phyloP scores from a whole-genome alignment of 2,797 vertebrate genomes.

The Phataginus tetradactyla region DNA sequence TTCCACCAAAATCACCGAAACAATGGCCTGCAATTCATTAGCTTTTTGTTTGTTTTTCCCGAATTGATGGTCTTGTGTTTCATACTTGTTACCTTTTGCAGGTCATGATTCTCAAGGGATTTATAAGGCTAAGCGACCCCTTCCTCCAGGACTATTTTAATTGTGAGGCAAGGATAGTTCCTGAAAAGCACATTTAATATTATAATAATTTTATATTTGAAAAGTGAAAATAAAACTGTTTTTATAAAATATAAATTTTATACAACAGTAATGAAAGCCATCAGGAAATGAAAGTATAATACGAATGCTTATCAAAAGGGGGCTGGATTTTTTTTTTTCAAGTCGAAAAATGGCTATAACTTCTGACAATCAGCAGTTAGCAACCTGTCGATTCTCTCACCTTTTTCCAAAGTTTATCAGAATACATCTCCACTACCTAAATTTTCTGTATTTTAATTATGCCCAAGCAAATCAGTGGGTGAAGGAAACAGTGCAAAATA shows the following conservation, averaged over 20 bases:
- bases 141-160: not conserved
- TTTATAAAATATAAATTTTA: too few relatives aligned
- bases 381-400: not conserved
- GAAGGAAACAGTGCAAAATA: not conserved
- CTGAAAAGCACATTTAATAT: not conserved
- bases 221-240: not conserved
- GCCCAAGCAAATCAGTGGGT: not conserved
- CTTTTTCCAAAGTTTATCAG: not conserved
- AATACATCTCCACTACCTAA: not conserved
- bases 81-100: not conserved
- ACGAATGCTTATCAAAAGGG: not conserved
- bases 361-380: constrained; percentile 35
- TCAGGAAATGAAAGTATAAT: constrained; percentile 25
- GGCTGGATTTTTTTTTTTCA: not conserved
- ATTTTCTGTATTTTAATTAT: constrained; percentile 36
- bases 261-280: not conserved
- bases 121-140: not conserved
- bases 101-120: constrained; percentile 1
- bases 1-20: constrained; percentile 23
- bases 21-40: not conserved
- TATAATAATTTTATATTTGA: not conserved
- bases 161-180: not conserved
- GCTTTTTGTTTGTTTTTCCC: not conserved
- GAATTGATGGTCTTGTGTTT: not conserved
- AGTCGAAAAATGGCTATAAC: not conserved